Evolutionary conservation across 2,113 vertebrate species (phyloP).

Genomic region (Scytalopus superciliaris): DNA sequence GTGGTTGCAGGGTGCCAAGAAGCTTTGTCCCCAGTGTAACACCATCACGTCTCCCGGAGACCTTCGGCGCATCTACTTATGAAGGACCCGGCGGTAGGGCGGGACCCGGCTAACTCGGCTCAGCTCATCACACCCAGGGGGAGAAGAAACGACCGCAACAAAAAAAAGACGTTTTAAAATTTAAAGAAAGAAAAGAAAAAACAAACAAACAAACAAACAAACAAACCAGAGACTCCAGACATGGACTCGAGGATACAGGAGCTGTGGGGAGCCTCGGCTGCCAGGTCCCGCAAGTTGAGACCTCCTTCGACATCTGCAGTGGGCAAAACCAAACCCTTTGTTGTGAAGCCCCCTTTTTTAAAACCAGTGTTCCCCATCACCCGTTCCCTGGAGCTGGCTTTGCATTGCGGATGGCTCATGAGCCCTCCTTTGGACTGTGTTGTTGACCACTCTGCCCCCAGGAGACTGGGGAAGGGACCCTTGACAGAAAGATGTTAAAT

Average conservation of each 20-base stretch:
- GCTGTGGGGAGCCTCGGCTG: conserved; percentile 34
- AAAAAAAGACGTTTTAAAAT: conserved; percentile 55
- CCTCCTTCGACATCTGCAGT: conserved; percentile 42
- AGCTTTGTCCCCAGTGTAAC: conserved; percentile 98
- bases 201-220: too few species aligned
- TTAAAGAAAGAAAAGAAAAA: neutral
- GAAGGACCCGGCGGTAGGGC: conserved; percentile 69
- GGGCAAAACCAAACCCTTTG: conserved; percentile 46
- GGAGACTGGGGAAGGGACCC: conserved; percentile 63
- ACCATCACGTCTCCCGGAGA: conserved; percentile 98
- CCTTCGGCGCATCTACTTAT: conserved; percentile 98
- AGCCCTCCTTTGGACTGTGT: conserved; percentile 49
- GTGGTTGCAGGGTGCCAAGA: conserved; percentile 92
- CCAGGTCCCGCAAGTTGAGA: conserved; percentile 11
- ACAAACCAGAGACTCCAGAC: conserved; percentile 48
- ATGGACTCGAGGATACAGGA: conserved; percentile 53
- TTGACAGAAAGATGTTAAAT: conserved; percentile 56
- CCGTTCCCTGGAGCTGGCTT: conserved; percentile 43
- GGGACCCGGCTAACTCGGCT: conserved; percentile 1
- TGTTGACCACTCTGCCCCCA: conserved; percentile 29
- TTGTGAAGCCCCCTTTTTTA: conserved; percentile 63
- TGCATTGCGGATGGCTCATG: neutral
- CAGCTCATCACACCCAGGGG: conserved; percentile 50
- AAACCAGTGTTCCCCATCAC: conserved; percentile 41
- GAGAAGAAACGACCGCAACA: conserved; percentile 45